Evolutionary conservation across 2,113 vertebrate genomes (phyloP).

Genomic region (Paratilapia polleni): DNA sequence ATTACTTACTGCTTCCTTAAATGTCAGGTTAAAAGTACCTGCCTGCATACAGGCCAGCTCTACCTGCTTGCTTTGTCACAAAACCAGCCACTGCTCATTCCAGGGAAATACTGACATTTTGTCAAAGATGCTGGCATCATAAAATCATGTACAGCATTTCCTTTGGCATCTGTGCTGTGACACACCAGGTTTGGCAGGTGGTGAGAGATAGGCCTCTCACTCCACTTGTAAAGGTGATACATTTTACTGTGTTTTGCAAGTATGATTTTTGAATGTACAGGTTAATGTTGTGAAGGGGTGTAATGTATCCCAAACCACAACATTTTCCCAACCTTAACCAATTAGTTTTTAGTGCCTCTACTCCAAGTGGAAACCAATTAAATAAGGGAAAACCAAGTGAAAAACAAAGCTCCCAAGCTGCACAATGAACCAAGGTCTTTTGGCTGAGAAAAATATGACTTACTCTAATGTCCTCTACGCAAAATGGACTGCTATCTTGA

Average conservation of each 20-base stretch:
- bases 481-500: neutral
- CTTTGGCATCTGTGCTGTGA: neutral
- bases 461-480: neutral
- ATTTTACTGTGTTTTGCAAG: neutral
- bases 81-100: neutral
- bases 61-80: conserved; percentile 36
- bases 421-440: neutral
- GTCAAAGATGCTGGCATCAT: no score
- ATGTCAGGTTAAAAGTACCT: no score
- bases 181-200: no score
- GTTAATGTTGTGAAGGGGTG: neutral
- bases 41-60: conserved; percentile 68
- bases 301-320: neutral
- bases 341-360: neutral
- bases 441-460: neutral
- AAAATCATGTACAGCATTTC: no score
- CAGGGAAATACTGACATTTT: no score
- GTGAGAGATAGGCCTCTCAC: neutral
- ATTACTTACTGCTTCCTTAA: conserved; percentile 81
- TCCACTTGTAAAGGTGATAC: neutral
- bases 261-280: neutral
- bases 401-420: neutral
- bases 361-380: neutral
- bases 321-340: neutral
- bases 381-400: no score